Base-by-base conservation (phyloP, 1,140 invertebrate species). In the Sycophaga agraensis region DNA sequence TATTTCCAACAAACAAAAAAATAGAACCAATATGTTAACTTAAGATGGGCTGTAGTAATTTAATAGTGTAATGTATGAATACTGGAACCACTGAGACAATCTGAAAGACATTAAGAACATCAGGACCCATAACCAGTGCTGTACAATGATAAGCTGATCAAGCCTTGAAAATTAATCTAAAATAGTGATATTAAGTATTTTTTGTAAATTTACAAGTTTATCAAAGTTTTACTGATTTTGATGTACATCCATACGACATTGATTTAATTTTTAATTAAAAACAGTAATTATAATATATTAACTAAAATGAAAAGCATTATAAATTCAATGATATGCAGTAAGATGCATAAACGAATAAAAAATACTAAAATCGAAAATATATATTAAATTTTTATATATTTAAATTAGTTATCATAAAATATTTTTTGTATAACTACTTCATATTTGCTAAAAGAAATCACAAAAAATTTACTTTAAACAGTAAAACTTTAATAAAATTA, bases 41-140 rank as follows among this genome's bases (percentile, higher is more conserved):
- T 66, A 59, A 58, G 9, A 43, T 63, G 53, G 56, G 46, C 59
- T 24, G 17, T 31, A 54, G 31, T 5, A 55, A 56, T 50, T 51
- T 12, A 35, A 50, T 5, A 39, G 35, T 54, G 16, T 28, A 61
- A 48, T 46, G 11, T 46, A 31, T 61, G n/a, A 42, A 71, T 65
- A 65, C 67, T 72, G 67, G 57, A 74, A 64, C 71, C 74, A 78
- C 62, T 69, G 66, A 70, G 57, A 67, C 69, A 70, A 75, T 79
- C 72, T 78, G 75, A 74, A 76, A 78, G 68, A 78, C 69, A 76
- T 43, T 68, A 49, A 76, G 62, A 70, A 70, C 67, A 75, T 66
- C 54, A 69, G 62, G 68, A 73, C 72, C 77, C 73, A 75, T 60
- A 75, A 78, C 76, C 77, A 77, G 71, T 80, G 72, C 73, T 74